A percentile compares a stretch with the other conserved stretches of the same genome.
Conservation (phyloP, 2,113 vertebrate species). For the Spea multiplicata region DNA sequence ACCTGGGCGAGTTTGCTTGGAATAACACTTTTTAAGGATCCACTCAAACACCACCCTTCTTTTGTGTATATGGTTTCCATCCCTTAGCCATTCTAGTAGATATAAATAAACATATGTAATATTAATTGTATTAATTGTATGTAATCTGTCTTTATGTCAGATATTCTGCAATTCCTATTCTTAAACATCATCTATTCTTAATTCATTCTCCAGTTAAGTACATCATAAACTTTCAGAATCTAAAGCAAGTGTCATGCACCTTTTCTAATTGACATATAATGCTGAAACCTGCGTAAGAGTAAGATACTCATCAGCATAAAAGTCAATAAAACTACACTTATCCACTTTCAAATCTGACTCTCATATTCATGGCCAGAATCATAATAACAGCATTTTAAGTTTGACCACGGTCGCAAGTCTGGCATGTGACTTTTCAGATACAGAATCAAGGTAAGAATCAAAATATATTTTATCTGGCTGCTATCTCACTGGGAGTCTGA, state of each 20-base stretch:
- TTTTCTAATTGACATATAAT: neutral
- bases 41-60: too few species aligned
- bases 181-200: neutral
- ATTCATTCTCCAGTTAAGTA: neutral
- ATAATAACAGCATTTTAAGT: neutral
- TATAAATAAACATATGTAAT: too few species aligned
- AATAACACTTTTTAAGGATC: too few species aligned
- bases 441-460: neutral
- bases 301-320: neutral
- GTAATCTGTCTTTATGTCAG: neutral
- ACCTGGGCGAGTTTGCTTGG: too few species aligned
- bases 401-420: neutral
- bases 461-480: neutral
- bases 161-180: neutral
- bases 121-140: too few species aligned
- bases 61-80: too few species aligned
- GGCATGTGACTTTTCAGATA: neutral
- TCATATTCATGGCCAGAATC: neutral
- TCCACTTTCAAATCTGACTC: slow-evolving; percentile 2
- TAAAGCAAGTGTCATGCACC: neutral
- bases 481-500: neutral
- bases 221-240: neutral
- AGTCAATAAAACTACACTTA: neutral
- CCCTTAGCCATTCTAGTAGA: too few species aligned
- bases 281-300: neutral